A percentile compares a stretch with the other conserved stretches of the same genome.
Conservation (phyloP, 2,797 vertebrate species). For the Rhabdophis nuchalis region DNA sequence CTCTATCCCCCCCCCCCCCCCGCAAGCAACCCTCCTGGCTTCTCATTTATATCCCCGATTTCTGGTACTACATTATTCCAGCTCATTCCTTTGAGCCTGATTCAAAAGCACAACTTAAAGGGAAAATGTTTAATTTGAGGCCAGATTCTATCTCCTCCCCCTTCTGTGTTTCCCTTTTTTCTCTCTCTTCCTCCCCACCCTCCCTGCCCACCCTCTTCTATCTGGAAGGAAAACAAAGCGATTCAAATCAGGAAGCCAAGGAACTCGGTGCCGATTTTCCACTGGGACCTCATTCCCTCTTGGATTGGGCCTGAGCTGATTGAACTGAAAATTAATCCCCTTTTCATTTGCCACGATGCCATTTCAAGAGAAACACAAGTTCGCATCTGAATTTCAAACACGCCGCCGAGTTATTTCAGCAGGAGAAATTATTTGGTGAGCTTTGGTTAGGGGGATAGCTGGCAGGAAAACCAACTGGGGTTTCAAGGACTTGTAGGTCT, state of each 20-base stretch:
- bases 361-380: conserved; percentile 71
- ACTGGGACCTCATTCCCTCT: conserved; percentile 71
- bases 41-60: conserved; percentile 56
- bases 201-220: conserved; percentile 22
- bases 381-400: conserved; percentile 66
- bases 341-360: conserved; percentile 75
- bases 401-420: conserved; percentile 67
- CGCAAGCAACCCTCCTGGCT: conserved; percentile 67
- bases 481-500: conserved; percentile 14
- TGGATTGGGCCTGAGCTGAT: conserved; percentile 72
- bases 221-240: conserved; percentile 76
- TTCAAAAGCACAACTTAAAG: conserved; percentile 76
- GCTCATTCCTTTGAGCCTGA: conserved; percentile 72
- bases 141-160: conserved; percentile 67
- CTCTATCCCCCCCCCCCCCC: conserved; percentile 6
- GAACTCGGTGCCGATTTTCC: conserved; percentile 69
- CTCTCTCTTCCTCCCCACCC: neutral
- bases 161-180: conserved; percentile 34
- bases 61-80: conserved; percentile 70
- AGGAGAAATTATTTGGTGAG: conserved; percentile 47
- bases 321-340: conserved; percentile 74
- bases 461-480: neutral
- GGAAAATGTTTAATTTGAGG: conserved; percentile 77
- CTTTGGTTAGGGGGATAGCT: conserved; percentile 34
- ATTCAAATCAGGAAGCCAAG: conserved; percentile 77